A percentile compares a stretch with the other conserved stretches of the same genome.
Conservation (phyloP, 2,888 invertebrate species). For the Conops quadrifasciatus region DNA sequence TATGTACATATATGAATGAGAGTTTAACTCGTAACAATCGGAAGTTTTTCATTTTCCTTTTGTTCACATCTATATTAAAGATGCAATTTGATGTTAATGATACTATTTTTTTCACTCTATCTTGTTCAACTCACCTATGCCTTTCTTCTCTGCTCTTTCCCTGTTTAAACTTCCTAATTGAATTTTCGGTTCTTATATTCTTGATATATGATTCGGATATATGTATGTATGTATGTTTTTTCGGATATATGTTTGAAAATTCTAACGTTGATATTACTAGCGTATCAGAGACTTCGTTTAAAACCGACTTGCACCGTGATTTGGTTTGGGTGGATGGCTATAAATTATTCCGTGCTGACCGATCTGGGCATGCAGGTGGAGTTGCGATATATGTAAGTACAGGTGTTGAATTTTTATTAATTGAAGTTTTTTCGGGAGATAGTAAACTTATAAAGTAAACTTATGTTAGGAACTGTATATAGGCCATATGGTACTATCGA, state of each 20-base stretch:
- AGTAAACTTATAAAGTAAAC: too few relatives aligned
- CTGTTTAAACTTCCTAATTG: too few relatives aligned
- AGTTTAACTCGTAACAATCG: not conserved
- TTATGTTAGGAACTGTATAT: not conserved
- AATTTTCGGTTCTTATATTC: too few relatives aligned
- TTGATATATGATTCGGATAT: not conserved
- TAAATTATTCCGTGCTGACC: slow-evolving; percentile 5
- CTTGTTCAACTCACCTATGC: too few relatives aligned
- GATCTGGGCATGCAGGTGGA: slow-evolving; percentile 1
- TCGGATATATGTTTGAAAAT: not conserved
- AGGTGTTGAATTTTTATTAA: not conserved
- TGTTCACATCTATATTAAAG: too few relatives aligned
- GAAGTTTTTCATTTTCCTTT: not conserved
- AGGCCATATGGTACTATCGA: not conserved
- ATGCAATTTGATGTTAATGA: too few relatives aligned
- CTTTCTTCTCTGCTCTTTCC: too few relatives aligned
- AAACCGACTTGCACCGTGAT: not conserved
- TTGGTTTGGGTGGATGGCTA: slow-evolving; percentile 1
- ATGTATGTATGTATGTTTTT: not conserved
- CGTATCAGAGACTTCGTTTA: slow-evolving; percentile 33
- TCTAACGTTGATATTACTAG: not conserved
- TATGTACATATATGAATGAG: slow-evolving; percentile 17
- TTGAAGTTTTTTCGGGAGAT: not conserved
- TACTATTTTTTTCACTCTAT: too few relatives aligned
- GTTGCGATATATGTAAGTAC: slow-evolving; percentile 14